Evolutionary conservation across 2,888 invertebrate genomes (phyloP).

Genomic region (Heliconius erato): DNA sequence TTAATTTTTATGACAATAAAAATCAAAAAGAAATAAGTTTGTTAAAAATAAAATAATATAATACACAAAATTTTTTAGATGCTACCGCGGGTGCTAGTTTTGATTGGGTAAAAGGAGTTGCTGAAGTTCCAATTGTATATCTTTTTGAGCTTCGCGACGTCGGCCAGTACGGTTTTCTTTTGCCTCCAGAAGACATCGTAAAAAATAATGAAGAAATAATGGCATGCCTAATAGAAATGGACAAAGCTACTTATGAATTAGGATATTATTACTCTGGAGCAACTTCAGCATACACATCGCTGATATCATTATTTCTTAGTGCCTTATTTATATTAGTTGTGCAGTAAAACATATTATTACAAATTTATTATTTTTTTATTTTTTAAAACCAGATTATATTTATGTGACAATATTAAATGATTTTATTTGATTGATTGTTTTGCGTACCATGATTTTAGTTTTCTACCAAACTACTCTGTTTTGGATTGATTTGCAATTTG

Average conservation of each 20-base stretch:
- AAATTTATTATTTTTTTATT: background rate
- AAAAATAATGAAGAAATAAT: constrained; percentile 78
- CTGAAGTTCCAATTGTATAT: constrained; percentile 82
- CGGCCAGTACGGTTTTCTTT: constrained; percentile 82
- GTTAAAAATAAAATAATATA: background rate
- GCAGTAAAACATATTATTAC: constrained; percentile 10
- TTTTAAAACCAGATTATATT: background rate
- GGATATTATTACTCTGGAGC: constrained; percentile 60
- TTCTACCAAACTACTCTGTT: no score
- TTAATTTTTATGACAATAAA: background rate
- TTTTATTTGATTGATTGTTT: no score
- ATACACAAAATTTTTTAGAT: constrained; percentile 61
- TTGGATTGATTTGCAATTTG: no score
- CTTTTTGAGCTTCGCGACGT: constrained; percentile 86
- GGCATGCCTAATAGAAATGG: constrained; percentile 72
- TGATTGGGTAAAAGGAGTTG: constrained; percentile 86
- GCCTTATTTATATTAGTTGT: constrained; percentile 17
- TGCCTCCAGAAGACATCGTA: constrained; percentile 81
- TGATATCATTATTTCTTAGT: constrained; percentile 30
- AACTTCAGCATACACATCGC: constrained; percentile 29
- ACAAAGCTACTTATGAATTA: constrained; percentile 60
- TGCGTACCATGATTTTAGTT: no score
- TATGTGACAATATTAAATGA: no score
- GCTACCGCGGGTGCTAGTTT: constrained; percentile 76
- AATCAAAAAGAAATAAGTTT: no score